A percentile compares a stretch with the other conserved stretches of the same genome.
These are phyloP conservation scores for Chaenodraco wilsoni DNA, from an alignment of 2,797 vertebrate species.

Conservation along the genomic window DNA sequence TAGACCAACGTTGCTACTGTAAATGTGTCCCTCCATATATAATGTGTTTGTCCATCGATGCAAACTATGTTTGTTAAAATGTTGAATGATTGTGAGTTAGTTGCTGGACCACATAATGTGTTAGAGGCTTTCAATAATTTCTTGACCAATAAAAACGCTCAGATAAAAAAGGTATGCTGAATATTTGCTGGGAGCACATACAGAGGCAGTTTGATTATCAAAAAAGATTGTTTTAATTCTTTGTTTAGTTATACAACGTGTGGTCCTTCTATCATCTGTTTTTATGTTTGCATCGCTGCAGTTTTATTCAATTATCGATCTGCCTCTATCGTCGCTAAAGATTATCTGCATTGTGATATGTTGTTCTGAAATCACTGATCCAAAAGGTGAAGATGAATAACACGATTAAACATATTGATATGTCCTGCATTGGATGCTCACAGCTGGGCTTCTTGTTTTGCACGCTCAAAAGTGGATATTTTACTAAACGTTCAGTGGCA, in stretches of 20 bases:
- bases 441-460: constrained; percentile 75
- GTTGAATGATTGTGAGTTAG: constrained; percentile 66
- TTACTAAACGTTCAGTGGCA: constrained; percentile 74
- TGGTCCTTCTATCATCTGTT: constrained; percentile 71
- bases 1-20: constrained; percentile 55
- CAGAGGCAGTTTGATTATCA: constrained; percentile 52
- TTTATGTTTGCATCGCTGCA: constrained; percentile 68
- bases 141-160: constrained; percentile 57
- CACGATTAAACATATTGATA: constrained; percentile 51
- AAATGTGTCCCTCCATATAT: constrained; percentile 57
- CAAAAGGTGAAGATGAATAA: constrained; percentile 44
- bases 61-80: constrained; percentile 66
- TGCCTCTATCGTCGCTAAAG: constrained; percentile 68
- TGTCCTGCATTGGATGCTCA: constrained; percentile 68
- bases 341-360: constrained; percentile 58
- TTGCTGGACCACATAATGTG: constrained; percentile 59
- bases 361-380: constrained; percentile 52
- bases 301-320: constrained; percentile 72
- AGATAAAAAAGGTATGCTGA: constrained; percentile 69
- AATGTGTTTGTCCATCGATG: constrained; percentile 54
- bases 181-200: constrained; percentile 77
- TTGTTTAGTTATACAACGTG: constrained; percentile 56
- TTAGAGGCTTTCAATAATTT: constrained; percentile 57
- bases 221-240: constrained; percentile 39
- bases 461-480: constrained; percentile 76